Base-by-base conservation (phyloP, 2,797 vertebrate species). In the Muraenolepis orangiensis region DNA sequence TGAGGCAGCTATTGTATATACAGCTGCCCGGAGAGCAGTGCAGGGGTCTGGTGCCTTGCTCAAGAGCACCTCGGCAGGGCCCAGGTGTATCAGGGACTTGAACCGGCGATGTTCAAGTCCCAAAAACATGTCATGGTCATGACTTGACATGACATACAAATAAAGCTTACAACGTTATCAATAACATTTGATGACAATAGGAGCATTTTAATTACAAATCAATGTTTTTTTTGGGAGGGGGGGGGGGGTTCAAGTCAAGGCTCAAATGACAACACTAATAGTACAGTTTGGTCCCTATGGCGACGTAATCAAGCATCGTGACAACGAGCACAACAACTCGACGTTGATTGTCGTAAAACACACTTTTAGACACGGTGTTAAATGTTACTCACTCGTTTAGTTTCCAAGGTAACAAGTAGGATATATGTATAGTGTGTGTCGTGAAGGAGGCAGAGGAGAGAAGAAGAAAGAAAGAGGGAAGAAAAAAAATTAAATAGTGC, bases 331-430 rank as follows among this genome's bases (percentile, higher is more conserved):
- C 26, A 72, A 86, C 85, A 7, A 76, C 80, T 86, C 89, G 81
- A 85, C 78, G 84, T 85, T 83, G 83, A 78, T 87, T 89, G 85
- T 88, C 66, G 29, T 67, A 67, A 88, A 87, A 88, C 79, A 85
- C 87, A 86, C 85, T 85, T 93, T 90, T 91, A 92, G 89, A 92
- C 82, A 74, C 82, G 79, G 90, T n/a, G n/a, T 91, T 92, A 88
- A 90, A 91, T 86, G 89, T 89, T 90, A 90, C 87, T 91, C 90
- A 85, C 76, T 57, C 81, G 82, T 92, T 91, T 93, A 88, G 93
- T 94, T 94, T 93, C 93, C 93, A 93, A 90, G 91, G 92, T 91
- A 94, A 94, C 91, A 11, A 87, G 81, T 71, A 79, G 87, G 84
- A 86, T 92, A 92, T 92, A 93, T 92, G 93, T 93, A 93, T 89